Percentiles rank a stretch among this genome's conserved stretches.
These are phyloP conservation scores for Hypselothyrea guttata DNA, from an alignment of 2,888 invertebrate genomes.

Conservation along the genomic window DNA sequence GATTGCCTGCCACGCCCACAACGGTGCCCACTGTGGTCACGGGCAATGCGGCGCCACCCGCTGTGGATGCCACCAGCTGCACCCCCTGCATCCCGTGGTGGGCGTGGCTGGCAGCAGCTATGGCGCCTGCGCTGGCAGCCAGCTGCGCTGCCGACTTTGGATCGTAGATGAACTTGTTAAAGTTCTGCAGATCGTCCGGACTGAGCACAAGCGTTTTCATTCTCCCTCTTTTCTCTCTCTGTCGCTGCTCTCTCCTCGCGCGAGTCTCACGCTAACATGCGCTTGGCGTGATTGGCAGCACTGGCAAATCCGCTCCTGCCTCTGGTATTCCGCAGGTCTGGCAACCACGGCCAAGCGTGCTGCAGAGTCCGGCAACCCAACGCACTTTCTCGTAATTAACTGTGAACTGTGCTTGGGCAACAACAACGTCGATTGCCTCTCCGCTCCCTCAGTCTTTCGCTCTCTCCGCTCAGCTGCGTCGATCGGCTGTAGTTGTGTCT, in stretches of 20 bases:
- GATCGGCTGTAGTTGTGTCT: conserved; percentile 34
- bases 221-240: no score
- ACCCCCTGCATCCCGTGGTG: conserved; percentile 43
- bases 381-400: conserved; percentile 31
- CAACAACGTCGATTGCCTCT: conserved; percentile 22
- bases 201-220: conserved; percentile 79
- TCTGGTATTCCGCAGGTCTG: conserved; percentile 29
- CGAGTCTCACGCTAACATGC: not conserved
- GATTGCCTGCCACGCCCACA: conserved; percentile 8
- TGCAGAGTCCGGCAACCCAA: not conserved
- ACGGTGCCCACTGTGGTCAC: conserved; percentile 37
- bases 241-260: conserved; percentile 13
- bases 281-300: no score
- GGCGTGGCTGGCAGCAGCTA: conserved; percentile 64
- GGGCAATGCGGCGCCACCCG: conserved; percentile 21
- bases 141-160: conserved; percentile 69
- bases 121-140: conserved; percentile 69
- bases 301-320: no score
- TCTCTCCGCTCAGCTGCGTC: conserved; percentile 22
- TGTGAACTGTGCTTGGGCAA: conserved; percentile 55
- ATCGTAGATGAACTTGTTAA: conserved; percentile 78
- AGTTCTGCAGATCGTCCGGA: conserved; percentile 79
- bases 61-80: conserved; percentile 48
- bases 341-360: conserved; percentile 35
- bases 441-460: conserved; percentile 22